Evolutionary conservation across 2,888 invertebrate genomes (phyloP).

Genomic region (Heliothis peltigera): DNA sequence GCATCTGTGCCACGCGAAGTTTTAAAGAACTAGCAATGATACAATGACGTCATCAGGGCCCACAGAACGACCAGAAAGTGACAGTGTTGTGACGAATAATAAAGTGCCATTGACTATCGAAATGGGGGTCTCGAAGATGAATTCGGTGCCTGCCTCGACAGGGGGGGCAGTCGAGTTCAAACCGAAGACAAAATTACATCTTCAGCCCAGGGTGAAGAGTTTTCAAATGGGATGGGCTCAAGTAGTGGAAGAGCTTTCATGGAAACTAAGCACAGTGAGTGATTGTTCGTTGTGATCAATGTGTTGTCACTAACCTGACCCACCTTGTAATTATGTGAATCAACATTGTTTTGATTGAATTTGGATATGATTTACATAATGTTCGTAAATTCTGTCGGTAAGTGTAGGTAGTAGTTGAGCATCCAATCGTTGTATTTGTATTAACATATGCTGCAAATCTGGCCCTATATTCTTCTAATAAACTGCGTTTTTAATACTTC

Average conservation of each 20-base stretch:
- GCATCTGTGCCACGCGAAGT: constrained; percentile 27
- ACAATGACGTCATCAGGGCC: constrained; percentile 68
- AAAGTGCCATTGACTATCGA: constrained; percentile 46
- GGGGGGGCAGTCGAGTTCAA: constrained; percentile 34
- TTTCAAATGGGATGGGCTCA: constrained; percentile 79
- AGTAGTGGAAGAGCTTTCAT: constrained; percentile 80
- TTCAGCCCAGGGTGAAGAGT: constrained; percentile 65
- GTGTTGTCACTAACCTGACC: constrained; percentile 29
- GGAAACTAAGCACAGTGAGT: constrained; percentile 79
- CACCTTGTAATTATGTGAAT: constrained; percentile 11
- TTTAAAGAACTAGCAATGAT: constrained; percentile 45
- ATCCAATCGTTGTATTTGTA: neutral
- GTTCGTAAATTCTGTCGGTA: neutral
- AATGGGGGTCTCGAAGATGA: constrained; percentile 46
- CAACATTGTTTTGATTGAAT: neutral
- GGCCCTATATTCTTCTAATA: neutral
- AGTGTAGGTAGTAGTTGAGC: neutral
- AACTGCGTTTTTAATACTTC: too few relatives aligned
- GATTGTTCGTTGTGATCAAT: constrained; percentile 37
- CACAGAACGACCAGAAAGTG: constrained; percentile 63
- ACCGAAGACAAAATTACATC: constrained; percentile 6
- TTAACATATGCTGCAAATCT: neutral
- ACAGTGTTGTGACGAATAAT: constrained; percentile 61
- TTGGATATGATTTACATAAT: neutral
- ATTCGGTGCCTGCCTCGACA: constrained; percentile 21